Conservation (phyloP, 2,888 invertebrate species). For the Lottia gigantea region DNA sequence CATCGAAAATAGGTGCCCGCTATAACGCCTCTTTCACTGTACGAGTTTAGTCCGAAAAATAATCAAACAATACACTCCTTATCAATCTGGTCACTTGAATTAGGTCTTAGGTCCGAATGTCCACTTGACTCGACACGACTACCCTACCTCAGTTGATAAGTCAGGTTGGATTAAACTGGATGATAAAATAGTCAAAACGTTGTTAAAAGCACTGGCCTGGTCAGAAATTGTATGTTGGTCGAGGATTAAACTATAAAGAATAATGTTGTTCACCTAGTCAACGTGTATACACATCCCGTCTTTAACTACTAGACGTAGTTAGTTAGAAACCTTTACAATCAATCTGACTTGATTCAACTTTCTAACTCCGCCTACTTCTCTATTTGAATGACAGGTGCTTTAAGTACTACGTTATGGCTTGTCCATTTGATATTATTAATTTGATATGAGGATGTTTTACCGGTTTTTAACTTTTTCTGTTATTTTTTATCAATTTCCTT, state of each 20-base stretch:
- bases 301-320: conserved; percentile 3
- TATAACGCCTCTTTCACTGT: background rate
- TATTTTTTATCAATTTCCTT: too few relatives aligned
- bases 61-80: conserved; percentile 5
- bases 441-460: background rate
- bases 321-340: conserved; percentile 1
- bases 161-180: too few relatives aligned
- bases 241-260: too few relatives aligned
- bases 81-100: conserved; percentile 5
- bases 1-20: background rate
- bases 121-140: background rate
- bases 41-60: background rate
- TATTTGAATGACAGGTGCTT: conserved; percentile 5
- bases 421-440: conserved; percentile 2
- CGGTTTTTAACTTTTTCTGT: too few relatives aligned
- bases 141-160: conserved; percentile 5
- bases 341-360: background rate
- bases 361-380: conserved; percentile 5
- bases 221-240: too few relatives aligned
- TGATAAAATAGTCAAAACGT: too few relatives aligned
- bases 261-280: background rate
- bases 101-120: conserved; percentile 10
- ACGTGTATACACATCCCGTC: conserved; percentile 5
- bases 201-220: too few relatives aligned
- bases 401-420: conserved; percentile 2